Percentiles rank a stretch among this genome's conserved stretches.
Evolutionary conservation across 64 coral and sea anemone genomes (phyloP).

Genomic region (Trachythela sp.): DNA sequence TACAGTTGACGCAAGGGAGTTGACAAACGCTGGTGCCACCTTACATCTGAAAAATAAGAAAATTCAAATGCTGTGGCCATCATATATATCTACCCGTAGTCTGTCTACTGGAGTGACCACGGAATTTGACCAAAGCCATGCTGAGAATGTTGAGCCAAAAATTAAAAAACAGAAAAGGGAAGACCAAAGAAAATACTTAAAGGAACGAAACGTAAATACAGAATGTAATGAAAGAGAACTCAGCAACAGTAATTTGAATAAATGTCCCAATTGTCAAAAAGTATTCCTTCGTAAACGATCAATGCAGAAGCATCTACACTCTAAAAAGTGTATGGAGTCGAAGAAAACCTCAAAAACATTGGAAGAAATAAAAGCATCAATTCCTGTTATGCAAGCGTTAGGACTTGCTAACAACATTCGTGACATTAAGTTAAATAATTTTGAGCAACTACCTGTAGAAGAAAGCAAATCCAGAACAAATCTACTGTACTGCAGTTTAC

Average conservation of each 20-base stretch:
- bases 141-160: slow-evolving; percentile 44
- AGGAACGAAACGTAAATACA: neutral
- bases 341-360: slow-evolving; percentile 33
- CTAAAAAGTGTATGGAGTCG: slow-evolving; percentile 36
- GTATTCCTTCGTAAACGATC: too few relatives aligned
- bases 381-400: neutral
- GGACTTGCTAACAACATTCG: neutral
- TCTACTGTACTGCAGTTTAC: neutral
- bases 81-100: too few relatives aligned
- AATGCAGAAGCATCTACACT: neutral
- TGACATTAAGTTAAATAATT: neutral
- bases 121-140: too few relatives aligned
- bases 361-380: slow-evolving; percentile 18
- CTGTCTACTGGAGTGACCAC: too few relatives aligned
- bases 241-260: too few relatives aligned
- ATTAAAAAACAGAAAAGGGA: slow-evolving; percentile 34
- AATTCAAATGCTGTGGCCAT: too few relatives aligned
- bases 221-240: too few relatives aligned
- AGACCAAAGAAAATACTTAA: slow-evolving; percentile 10
- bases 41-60: too few relatives aligned
- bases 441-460: neutral
- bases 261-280: too few relatives aligned
- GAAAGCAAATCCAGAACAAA: too few relatives aligned
- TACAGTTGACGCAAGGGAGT: too few relatives aligned
- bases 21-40: too few relatives aligned